Conservation (phyloP, 2,797 vertebrate genomes). For the Sebastolobus alascanus region DNA sequence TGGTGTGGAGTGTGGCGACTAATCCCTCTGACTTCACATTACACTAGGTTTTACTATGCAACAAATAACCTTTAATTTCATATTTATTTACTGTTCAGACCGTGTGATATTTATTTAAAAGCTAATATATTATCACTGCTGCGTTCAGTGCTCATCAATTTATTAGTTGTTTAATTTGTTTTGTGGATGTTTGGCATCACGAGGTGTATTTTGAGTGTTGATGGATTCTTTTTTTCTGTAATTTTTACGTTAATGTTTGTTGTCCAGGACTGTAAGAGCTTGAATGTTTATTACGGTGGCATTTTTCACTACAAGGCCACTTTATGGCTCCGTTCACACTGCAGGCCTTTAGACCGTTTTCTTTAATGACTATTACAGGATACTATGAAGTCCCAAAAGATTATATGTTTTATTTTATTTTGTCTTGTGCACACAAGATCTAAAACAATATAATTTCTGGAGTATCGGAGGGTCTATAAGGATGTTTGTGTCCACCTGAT, state of each 20-base stretch:
- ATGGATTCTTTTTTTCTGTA: conserved; percentile 37
- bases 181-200: conserved; percentile 43
- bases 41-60: conserved; percentile 19
- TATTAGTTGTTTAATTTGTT: conserved; percentile 16
- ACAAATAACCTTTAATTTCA: conserved; percentile 33
- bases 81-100: conserved; percentile 50
- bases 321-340: conserved; percentile 28
- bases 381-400: neutral
- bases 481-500: neutral
- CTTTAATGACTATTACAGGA: neutral
- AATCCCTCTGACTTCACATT: conserved; percentile 5
- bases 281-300: conserved; percentile 26
- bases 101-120: conserved; percentile 60
- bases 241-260: conserved; percentile 24
- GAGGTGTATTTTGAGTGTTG: conserved; percentile 32
- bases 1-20: conserved; percentile 17
- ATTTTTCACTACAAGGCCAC: neutral
- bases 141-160: conserved; percentile 31
- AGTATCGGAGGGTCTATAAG: neutral
- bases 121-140: conserved; percentile 50
- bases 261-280: conserved; percentile 13
- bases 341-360: conserved; percentile 8
- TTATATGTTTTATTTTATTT: neutral
- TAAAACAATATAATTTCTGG: neutral
- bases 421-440: neutral